Conservation (phyloP, 35 echinoderm and acorn worm species). For the Acanthaster planci region DNA sequence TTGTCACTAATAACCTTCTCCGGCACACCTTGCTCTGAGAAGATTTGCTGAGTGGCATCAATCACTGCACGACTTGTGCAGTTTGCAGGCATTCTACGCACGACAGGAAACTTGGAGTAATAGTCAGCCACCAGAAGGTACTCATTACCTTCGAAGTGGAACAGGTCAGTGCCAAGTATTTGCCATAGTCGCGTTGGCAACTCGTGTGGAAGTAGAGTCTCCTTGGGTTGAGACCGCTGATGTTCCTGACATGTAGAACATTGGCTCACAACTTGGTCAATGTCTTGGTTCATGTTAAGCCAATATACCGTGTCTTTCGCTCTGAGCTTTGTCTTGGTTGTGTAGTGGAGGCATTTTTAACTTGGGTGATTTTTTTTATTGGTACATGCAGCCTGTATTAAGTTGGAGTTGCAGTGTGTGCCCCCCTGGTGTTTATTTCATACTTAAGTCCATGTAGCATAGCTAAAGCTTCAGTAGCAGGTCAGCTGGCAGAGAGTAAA, state of each 20-base stretch:
- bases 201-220: slow-evolving; percentile 55
- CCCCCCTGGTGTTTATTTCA: no score
- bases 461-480: no score
- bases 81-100: slow-evolving; percentile 25
- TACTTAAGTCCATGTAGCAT: no score
- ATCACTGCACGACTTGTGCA: slow-evolving; percentile 47
- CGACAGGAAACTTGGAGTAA: slow-evolving; percentile 59
- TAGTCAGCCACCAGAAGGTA: slow-evolving; percentile 63
- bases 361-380: no score
- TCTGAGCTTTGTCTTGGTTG: slow-evolving; percentile 56
- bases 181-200: slow-evolving; percentile 68
- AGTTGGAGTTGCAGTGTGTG: no score
- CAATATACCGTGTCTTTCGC: slow-evolving; percentile 44
- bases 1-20: slow-evolving; percentile 75
- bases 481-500: no score
- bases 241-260: slow-evolving; percentile 62
- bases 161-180: slow-evolving; percentile 63
- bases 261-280: slow-evolving; percentile 27
- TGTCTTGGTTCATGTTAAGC: slow-evolving; percentile 70
- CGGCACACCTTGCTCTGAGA: slow-evolving; percentile 64
- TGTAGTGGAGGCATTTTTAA: no score
- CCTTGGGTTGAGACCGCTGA: slow-evolving; percentile 25
- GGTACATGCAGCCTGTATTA: no score
- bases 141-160: slow-evolving; percentile 48
- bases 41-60: slow-evolving; percentile 40